These are phyloP conservation scores for Hippocampus zosterae DNA, from an alignment of 2,113 vertebrate genomes.

Conservation along the genomic window DNA sequence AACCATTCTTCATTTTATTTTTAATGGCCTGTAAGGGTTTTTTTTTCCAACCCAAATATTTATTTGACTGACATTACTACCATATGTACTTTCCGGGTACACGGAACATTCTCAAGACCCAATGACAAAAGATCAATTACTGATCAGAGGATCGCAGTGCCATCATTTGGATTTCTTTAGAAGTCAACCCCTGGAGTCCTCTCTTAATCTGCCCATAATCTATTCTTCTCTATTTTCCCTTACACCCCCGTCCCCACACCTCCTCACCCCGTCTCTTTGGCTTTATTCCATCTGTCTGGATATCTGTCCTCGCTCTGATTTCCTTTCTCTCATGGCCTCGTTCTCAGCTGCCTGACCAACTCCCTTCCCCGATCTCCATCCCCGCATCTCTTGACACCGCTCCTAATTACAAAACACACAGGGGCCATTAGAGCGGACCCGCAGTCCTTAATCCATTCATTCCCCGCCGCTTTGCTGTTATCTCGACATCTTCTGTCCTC, in stretches of 20 bases:
- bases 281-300: slow-evolving; percentile 38
- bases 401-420: slow-evolving; percentile 59
- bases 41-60: too few species aligned
- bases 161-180: slow-evolving; percentile 41
- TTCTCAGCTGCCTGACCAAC: slow-evolving; percentile 33
- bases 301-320: slow-evolving; percentile 34
- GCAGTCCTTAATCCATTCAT: slow-evolving; percentile 57
- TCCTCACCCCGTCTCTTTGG: slow-evolving; percentile 12
- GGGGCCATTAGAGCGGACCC: slow-evolving; percentile 60
- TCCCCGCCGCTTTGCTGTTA: slow-evolving; percentile 34
- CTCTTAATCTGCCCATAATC: slow-evolving; percentile 59
- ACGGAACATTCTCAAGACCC: slow-evolving; percentile 13
- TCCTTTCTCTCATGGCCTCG: slow-evolving; percentile 24
- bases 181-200: slow-evolving; percentile 44
- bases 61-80: not conserved
- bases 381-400: slow-evolving; percentile 44
- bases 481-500: slow-evolving; percentile 60
- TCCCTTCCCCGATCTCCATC: slow-evolving; percentile 27
- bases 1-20: too few species aligned
- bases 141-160: slow-evolving; percentile 46
- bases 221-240: slow-evolving; percentile 36
- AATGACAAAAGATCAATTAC: slow-evolving; percentile 51
- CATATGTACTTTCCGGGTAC: not conserved
- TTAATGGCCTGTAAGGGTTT: too few species aligned
- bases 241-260: slow-evolving; percentile 20